Percentiles rank a stretch among this genome's conserved stretches.
Conservation (phyloP, 2,888 invertebrate species). For the Lordiphosa fenestrarum region DNA sequence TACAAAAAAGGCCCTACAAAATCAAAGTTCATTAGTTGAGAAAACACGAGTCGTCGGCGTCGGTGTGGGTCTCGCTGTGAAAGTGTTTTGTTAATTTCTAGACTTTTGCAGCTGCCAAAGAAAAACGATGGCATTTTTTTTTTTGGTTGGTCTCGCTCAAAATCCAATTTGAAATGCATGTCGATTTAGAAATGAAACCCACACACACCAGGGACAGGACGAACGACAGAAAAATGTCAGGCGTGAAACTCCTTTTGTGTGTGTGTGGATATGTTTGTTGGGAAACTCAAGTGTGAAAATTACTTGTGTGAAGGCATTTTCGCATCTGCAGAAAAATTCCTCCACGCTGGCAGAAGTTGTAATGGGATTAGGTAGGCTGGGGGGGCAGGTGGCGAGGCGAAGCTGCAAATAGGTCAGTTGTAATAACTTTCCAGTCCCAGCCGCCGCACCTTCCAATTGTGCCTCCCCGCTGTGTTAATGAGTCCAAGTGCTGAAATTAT, state of each 20-base stretch:
- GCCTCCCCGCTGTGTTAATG: slow-evolving; percentile 66
- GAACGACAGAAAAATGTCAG: slow-evolving; percentile 31
- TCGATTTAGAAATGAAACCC: slow-evolving; percentile 44
- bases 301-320: slow-evolving; percentile 48
- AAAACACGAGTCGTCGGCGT: slow-evolving; percentile 23
- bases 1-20: slow-evolving; percentile 27
- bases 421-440: slow-evolving; percentile 26
- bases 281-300: slow-evolving; percentile 64
- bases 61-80: slow-evolving; percentile 10
- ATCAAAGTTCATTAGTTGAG: slow-evolving; percentile 57
- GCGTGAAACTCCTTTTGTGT: slow-evolving; percentile 57
- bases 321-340: slow-evolving; percentile 49
- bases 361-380: slow-evolving; percentile 28
- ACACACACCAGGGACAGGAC: slow-evolving; percentile 29
- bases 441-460: slow-evolving; percentile 51
- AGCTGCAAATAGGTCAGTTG: slow-evolving; percentile 1
- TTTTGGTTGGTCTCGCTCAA: slow-evolving; percentile 48
- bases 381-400: no score
- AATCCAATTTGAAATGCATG: slow-evolving; percentile 73
- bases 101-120: slow-evolving; percentile 36
- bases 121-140: no score
- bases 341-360: slow-evolving; percentile 20
- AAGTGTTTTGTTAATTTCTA: not conserved
- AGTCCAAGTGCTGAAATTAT: slow-evolving; percentile 70
- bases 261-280: slow-evolving; percentile 5